Evolutionary conservation across 35 echinoderm and acorn worm genomes (phyloP).

Genomic region (Apostichopus californicus): DNA sequence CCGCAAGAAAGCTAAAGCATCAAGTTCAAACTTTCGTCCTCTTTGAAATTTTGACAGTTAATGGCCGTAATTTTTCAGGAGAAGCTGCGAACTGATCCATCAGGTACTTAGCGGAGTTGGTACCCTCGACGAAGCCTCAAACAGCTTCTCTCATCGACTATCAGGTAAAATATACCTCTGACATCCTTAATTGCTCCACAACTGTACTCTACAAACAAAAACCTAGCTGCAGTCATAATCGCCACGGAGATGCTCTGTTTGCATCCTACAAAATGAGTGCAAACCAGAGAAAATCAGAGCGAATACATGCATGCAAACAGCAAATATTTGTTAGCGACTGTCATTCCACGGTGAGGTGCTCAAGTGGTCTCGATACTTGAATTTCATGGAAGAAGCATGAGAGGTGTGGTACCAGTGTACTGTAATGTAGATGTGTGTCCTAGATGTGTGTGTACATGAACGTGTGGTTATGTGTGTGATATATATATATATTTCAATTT

Average conservation of each 20-base stretch:
- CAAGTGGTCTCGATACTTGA: conserved; percentile 22
- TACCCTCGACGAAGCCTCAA: not conserved
- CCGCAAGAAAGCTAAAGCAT: not conserved
- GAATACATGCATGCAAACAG: not conserved
- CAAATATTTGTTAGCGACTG: not conserved
- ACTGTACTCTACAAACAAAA: conserved; percentile 28
- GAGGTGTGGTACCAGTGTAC: not conserved
- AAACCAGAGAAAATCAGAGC: not conserved
- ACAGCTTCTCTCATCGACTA: conserved; percentile 12
- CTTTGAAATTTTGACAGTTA: not conserved
- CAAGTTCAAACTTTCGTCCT: not conserved
- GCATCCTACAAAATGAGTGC: not conserved
- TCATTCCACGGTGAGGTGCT: conserved; percentile 11
- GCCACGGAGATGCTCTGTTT: not conserved
- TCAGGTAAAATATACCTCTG: not conserved
- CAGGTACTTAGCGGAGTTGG: not conserved
- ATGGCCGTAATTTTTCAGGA: conserved; percentile 13
- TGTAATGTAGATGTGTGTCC: not conserved
- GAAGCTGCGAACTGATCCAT: not conserved
- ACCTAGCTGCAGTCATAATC: not conserved
- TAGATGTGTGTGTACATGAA: not conserved
- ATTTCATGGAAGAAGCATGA: not conserved
- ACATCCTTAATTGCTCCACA: conserved; percentile 8
- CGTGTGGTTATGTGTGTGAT: no score
- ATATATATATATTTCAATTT: no score